Evolutionary conservation across 2,888 invertebrate genomes (phyloP).

Genomic region (Nemotelus pantherinus): DNA sequence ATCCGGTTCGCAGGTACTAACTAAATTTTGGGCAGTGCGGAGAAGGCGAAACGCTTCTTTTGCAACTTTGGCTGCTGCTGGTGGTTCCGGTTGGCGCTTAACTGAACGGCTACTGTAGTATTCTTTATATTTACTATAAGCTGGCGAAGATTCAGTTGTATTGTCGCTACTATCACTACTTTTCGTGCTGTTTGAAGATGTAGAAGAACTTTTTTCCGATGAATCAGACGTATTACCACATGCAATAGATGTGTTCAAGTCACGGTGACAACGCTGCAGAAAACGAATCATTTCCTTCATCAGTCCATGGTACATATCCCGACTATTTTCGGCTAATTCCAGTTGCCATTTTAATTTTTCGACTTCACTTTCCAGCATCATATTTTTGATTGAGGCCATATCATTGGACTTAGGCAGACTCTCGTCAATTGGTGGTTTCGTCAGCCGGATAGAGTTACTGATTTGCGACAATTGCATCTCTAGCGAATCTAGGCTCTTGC

Average conservation of each 20-base stretch:
- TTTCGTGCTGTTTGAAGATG: not conserved
- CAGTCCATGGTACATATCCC: slow-evolving; percentile 1
- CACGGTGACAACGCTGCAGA: not conserved
- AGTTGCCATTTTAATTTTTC: slow-evolving; percentile 28
- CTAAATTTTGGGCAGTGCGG: slow-evolving; percentile 72
- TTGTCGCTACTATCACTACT: not conserved
- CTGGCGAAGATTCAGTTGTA: not conserved
- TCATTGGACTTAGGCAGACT: not conserved
- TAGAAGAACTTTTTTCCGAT: not conserved
- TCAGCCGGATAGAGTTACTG: not conserved
- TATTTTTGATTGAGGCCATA: not conserved
- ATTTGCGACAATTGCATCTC: slow-evolving; percentile 2
- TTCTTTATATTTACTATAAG: slow-evolving; percentile 9
- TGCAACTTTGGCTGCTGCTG: slow-evolving; percentile 68
- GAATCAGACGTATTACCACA: not conserved
- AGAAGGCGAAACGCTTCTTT: slow-evolving; percentile 74
- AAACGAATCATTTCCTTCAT: slow-evolving; percentile 27
- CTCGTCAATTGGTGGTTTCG: not conserved
- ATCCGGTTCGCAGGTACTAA: slow-evolving; percentile 72
- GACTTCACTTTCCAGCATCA: slow-evolving; percentile 9
- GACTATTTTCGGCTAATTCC: slow-evolving; percentile 9
- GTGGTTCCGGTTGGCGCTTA: slow-evolving; percentile 43
- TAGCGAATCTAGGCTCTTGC: slow-evolving; percentile 6
- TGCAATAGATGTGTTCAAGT: not conserved
- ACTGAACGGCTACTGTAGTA: slow-evolving; percentile 49